Evolutionary conservation across 2,888 invertebrate species (phyloP), one percentile per base, ranked within the genome.

Genomic region (Nomada ruficornis): DNA sequence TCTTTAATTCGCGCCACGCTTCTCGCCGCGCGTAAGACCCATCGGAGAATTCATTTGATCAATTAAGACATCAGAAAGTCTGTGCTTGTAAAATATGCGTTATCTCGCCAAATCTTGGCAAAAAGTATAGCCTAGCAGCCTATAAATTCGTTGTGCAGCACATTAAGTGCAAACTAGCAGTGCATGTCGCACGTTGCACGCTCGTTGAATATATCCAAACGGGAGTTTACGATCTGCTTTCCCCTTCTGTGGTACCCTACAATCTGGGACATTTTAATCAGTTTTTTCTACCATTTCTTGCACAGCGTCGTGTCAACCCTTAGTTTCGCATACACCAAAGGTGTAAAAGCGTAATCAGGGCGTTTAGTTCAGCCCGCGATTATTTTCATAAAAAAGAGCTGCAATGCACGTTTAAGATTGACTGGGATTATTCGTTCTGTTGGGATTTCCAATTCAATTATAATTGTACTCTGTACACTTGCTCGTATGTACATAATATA

Each of bases 121-220:
- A 47, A 60, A 68, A 63, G 52, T 62, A 64, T 52, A 52, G 63
- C 50, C 20, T 23, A 1, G 42, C 23, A 47, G 54, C 63, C 50
- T 65, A 54, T 65, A 42, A 59, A 59, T 47, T 36, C 47, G 60
- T 63, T 65, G 52, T 59, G 44, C 70, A 42, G 62, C 23, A n/a
- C 68, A 62, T 78, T 57, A 74, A 69, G 23, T 55, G 62, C 29
- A 62, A 62, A 74, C 55, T 36, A 62, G 59, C 67, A 50, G 69
- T 57, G 78, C 59, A 65, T 70, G 75, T 62, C 63, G 52, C 42
- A 44, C 44, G 13, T 59, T 65, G 59, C 70, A 70, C 75, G 52
- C 65, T 69, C 79, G 47, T 75, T 70, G 75, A 59, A 70, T 75
- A 75, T 29, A 64, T 75, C 69, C 29, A 69, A 75, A 69, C 29